phyloP scores from a whole-genome alignment of 53 echinoderm and acorn worm genomes.

The Astropecten irregularis region DNA sequence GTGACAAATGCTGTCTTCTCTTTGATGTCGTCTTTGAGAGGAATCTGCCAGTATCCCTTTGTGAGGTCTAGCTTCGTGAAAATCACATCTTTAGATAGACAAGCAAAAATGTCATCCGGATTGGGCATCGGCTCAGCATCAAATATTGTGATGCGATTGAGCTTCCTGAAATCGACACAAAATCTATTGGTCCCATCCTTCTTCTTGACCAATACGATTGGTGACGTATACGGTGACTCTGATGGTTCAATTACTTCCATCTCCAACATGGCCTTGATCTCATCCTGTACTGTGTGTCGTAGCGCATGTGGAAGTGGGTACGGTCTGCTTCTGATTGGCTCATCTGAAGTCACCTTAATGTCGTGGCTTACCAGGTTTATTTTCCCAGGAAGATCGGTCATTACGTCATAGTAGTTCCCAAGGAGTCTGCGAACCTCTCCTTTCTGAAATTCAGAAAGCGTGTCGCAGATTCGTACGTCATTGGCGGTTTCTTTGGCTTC shows the following conservation, averaged over 20 bases:
- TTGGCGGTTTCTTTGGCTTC: constrained; percentile 6
- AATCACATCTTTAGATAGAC: not conserved
- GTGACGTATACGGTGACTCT: constrained; percentile 43
- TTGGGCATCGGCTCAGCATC: constrained; percentile 45
- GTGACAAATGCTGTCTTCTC: constrained; percentile 33
- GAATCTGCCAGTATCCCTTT: constrained; percentile 54
- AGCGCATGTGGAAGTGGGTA: constrained; percentile 40
- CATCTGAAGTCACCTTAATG: not conserved
- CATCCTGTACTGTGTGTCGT: constrained; percentile 8
- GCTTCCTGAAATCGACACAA: constrained; percentile 23
- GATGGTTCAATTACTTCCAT: constrained; percentile 9
- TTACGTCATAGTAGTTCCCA: not conserved
- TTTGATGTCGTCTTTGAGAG: not conserved
- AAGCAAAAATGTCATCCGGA: constrained; percentile 28
- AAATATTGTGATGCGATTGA: constrained; percentile 18
- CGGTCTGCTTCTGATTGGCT: constrained; percentile 9
- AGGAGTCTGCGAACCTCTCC: not conserved
- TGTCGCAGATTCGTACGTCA: constrained; percentile 30
- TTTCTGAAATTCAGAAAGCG: no score
- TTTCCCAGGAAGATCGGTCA: constrained; percentile 37
- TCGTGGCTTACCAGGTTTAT: not conserved
- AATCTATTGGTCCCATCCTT: constrained; percentile 14
- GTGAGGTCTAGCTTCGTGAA: constrained; percentile 35
- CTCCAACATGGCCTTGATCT: not conserved
- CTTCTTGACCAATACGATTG: constrained; percentile 29